These are phyloP conservation scores for Scomber japonicus DNA, from an alignment of 2,113 vertebrate genomes.

Conservation along the genomic window DNA sequence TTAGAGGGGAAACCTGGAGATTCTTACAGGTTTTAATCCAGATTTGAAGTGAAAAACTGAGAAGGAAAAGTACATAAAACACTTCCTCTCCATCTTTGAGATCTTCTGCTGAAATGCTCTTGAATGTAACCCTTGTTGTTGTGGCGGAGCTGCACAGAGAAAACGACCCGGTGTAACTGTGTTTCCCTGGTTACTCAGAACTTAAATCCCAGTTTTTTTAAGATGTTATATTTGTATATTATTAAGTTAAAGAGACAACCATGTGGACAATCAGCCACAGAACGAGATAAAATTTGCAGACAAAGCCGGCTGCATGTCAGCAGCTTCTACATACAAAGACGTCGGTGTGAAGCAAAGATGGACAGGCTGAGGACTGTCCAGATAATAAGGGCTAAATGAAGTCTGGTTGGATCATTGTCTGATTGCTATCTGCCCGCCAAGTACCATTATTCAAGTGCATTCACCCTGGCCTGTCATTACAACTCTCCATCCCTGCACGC, in stretches of 20 bases:
- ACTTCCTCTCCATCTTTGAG: not conserved
- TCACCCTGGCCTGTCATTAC: slow-evolving; percentile 43
- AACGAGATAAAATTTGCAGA: not conserved
- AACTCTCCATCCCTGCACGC: slow-evolving; percentile 20
- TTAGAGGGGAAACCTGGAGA: no score
- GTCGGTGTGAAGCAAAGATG: not conserved
- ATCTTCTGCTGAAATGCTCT: not conserved
- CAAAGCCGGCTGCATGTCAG: not conserved
- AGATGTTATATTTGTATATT: no score
- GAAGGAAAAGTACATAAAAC: not conserved
- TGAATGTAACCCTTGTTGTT: not conserved
- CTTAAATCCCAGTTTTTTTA: no score
- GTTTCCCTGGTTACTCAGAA: no score
- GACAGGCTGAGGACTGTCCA: not conserved
- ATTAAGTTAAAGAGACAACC: not conserved
- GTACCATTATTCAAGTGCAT: slow-evolving; percentile 47
- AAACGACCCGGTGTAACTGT: no score
- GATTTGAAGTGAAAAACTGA: not conserved
- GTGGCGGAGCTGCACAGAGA: no score
- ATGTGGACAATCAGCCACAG: not conserved
- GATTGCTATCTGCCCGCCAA: slow-evolving; percentile 57
- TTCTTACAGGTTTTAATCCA: not conserved
- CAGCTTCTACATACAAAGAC: not conserved
- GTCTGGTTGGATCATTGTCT: slow-evolving; percentile 55
- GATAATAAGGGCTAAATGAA: slow-evolving; percentile 47